phyloP scores from a whole-genome alignment of 2,113 vertebrate species.

The Xyrauchen texanus region DNA sequence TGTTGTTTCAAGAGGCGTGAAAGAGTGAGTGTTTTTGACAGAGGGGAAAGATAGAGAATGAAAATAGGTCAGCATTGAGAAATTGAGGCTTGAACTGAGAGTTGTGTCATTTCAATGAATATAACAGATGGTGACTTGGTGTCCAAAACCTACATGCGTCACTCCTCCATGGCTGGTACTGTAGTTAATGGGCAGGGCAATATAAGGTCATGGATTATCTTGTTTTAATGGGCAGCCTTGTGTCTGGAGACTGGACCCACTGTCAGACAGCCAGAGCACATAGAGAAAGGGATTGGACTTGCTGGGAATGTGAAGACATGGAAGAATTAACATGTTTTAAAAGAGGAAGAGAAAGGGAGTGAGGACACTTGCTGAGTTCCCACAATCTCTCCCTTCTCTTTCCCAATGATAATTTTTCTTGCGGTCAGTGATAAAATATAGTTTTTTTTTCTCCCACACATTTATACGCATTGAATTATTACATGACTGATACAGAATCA shows the following conservation, averaged over 20 bases:
- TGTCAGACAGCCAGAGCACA: constrained; percentile 24
- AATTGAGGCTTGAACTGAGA: neutral
- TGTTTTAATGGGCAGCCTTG: constrained; percentile 48
- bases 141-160: neutral
- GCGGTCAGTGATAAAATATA: constrained; percentile 16
- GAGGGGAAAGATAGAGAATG: neutral
- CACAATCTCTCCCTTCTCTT: constrained; percentile 46
- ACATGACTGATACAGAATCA: neutral
- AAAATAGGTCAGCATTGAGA: constrained; percentile 18
- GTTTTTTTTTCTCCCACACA: constrained; percentile 11
- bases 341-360: neutral
- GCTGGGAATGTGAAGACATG: constrained; percentile 25
- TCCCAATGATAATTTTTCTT: constrained; percentile 22
- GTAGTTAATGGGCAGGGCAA: constrained; percentile 2
- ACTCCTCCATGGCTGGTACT: constrained; percentile 6
- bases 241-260: constrained; percentile 23
- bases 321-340: constrained; percentile 18
- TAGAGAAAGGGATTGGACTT: neutral
- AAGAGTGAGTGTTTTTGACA: neutral
- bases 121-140: constrained; percentile 21
- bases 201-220: constrained; percentile 34
- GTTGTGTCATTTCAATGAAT: constrained; percentile 22
- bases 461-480: constrained; percentile 12
- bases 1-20: constrained; percentile 30
- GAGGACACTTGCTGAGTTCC: constrained; percentile 58